Evolutionary conservation across 2,888 invertebrate species (phyloP), one percentile per base, ranked within the genome.

Genomic region (Neocrepidodera transversa): DNA sequence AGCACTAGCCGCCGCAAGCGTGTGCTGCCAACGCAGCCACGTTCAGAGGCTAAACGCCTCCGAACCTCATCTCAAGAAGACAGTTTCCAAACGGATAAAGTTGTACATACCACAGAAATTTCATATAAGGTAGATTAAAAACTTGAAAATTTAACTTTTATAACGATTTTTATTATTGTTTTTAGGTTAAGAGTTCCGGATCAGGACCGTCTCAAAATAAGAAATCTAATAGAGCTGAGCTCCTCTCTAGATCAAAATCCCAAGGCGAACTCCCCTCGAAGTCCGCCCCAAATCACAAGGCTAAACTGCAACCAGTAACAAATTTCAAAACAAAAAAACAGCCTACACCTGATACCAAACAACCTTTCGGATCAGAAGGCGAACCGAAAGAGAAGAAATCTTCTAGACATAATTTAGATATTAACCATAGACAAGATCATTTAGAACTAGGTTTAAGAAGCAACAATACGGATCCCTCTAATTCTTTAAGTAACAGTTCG

Each of bases 41-140:
- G 84, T 82, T 82, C 83, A 43, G 84, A 78, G 73, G 78, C 84
- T 82, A 79, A 85, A 82, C 84, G 85, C 82, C 65, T 83, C 81
- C 82, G 84, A 81, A 69, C 81, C 79, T 65, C 82, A 79, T 82
- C 82, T 10, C 70, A 69, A 58, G 72, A 72, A 55, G 71, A 64
- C 40, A 52, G 57, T 58, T 63, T 53, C 45, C 62, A 52, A 43
- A 61, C 64, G 5, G 47, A 62, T 40, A 51, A 64, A 32, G 48
- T 13, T 36, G 18, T 42, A 7, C 62, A 20, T 35, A 35, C 60
- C 35, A 60, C 63, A 28, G 60, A 54, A 54, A 57, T 36, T 35
- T 20, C 56, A 36, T 43, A 60, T 53, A 67, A 65, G 48, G 65
- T 65, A 48, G 61, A n/a, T n/a, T n/a, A n/a, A n/a, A n/a, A n/a